phyloP scores from a whole-genome alignment of 2,797 vertebrate species.

The Ctenopoma kingsleyae region DNA sequence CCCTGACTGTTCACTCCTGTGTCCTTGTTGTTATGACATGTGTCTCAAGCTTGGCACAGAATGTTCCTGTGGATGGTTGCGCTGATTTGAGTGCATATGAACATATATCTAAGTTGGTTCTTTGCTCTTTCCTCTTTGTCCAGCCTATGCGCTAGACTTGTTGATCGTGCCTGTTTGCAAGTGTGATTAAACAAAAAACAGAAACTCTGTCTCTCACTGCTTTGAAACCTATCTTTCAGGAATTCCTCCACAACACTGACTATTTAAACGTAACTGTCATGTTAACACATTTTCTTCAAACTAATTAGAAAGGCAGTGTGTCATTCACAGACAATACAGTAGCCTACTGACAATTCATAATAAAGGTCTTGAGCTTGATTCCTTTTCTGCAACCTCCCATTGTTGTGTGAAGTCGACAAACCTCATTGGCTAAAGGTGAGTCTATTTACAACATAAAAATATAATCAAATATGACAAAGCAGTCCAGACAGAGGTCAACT shows the following conservation, averaged over 20 bases:
- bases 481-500: slow-evolving; percentile 34
- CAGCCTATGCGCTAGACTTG: too few relatives aligned
- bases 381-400: slow-evolving; percentile 36
- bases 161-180: too few relatives aligned
- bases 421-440: slow-evolving; percentile 9
- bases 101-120: too few relatives aligned
- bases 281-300: slow-evolving; percentile 39
- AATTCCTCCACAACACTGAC: not conserved
- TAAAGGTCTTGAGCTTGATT: slow-evolving; percentile 39
- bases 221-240: too few relatives aligned
- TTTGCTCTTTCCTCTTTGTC: too few relatives aligned
- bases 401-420: slow-evolving; percentile 35
- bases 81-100: too few relatives aligned
- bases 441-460: slow-evolving; percentile 37
- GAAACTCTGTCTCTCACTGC: too few relatives aligned
- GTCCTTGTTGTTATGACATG: too few relatives aligned
- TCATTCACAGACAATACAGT: slow-evolving; percentile 18
- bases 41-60: too few relatives aligned
- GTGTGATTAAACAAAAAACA: too few relatives aligned
- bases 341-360: slow-evolving; percentile 49
- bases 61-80: too few relatives aligned
- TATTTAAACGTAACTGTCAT: slow-evolving; percentile 47
- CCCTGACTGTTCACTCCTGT: too few relatives aligned
- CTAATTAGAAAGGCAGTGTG: slow-evolving; percentile 18
- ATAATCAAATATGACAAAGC: slow-evolving; percentile 55